These are phyloP conservation scores for Hirtodrosophila alboralis DNA, from an alignment of 2,888 invertebrate genomes.

Conservation along the genomic window DNA sequence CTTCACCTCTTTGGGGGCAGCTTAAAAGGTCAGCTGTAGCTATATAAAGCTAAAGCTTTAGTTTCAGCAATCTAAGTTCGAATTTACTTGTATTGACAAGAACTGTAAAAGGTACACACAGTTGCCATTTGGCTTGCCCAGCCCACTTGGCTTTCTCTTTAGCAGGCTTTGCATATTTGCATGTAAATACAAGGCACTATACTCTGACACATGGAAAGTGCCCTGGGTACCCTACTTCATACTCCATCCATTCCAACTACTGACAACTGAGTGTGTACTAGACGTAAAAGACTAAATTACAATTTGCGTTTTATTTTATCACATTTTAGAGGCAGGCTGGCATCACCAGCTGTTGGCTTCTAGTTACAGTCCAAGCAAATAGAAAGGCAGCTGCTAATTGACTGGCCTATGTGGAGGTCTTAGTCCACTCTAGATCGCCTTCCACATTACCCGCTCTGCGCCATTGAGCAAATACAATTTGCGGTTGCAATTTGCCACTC, in stretches of 20 bases:
- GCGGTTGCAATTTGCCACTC: constrained; percentile 69
- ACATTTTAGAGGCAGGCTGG: constrained; percentile 44
- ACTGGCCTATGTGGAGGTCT: constrained; percentile 69
- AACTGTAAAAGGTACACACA: constrained; percentile 55
- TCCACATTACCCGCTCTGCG: background rate
- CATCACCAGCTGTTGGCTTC: constrained; percentile 36
- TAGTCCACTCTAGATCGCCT: constrained; percentile 17
- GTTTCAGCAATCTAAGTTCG: constrained; percentile 8
- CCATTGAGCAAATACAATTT: constrained; percentile 68
- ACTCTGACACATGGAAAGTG: constrained; percentile 7
- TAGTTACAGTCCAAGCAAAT: constrained; percentile 66
- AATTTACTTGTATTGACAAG: constrained; percentile 56
- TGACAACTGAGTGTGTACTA: constrained; percentile 9
- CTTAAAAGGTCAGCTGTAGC: constrained; percentile 27
- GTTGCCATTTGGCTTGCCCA: constrained; percentile 34
- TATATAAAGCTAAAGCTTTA: constrained; percentile 27
- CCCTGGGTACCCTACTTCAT: too few relatives aligned
- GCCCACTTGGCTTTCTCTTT: constrained; percentile 25
- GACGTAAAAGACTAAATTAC: constrained; percentile 53
- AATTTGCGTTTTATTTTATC: constrained; percentile 78
- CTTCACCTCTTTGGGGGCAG: background rate
- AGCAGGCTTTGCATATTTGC: constrained; percentile 64
- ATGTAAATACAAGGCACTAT: constrained; percentile 54
- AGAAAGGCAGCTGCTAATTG: constrained; percentile 71
- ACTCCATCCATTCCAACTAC: background rate